A percentile compares a stretch with the other conserved stretches of the same genome.
phyloP scores from a whole-genome alignment of 2,113 vertebrate genomes.

The Sphaerodactylus townsendi region DNA sequence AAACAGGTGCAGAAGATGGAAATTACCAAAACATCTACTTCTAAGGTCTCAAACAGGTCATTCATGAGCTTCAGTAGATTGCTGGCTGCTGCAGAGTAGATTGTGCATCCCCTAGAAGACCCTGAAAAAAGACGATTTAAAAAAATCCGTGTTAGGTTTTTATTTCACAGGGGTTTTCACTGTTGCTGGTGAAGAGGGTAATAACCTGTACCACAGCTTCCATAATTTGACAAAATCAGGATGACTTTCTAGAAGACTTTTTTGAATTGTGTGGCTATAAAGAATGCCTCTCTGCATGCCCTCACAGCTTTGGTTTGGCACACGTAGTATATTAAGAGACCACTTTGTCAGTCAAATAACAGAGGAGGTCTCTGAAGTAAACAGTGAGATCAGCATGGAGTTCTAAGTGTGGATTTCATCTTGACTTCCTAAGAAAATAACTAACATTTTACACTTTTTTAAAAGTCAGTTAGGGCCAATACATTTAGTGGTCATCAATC shows the following conservation, averaged over 20 bases:
- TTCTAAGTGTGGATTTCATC: not conserved
- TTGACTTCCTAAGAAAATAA: not conserved
- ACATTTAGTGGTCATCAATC: too few species aligned
- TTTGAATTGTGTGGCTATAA: not conserved
- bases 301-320: not conserved
- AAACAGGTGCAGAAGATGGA: not conserved
- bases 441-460: not conserved
- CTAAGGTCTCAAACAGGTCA: too few species aligned
- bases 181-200: too few species aligned
- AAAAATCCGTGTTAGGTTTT: too few species aligned
- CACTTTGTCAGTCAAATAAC: not conserved
- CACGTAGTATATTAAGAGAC: not conserved
- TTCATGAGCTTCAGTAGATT: too few species aligned
- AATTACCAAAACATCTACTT: not conserved
- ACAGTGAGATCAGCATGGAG: not conserved
- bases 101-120: too few species aligned
- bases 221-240: not conserved
- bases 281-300: not conserved
- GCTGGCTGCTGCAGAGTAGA: too few species aligned
- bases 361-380: not conserved
- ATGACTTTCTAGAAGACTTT: not conserved
- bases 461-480: too few species aligned
- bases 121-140: too few species aligned
- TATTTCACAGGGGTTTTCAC: too few species aligned
- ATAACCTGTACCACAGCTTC: too few species aligned